Evolutionary conservation across 2,888 invertebrate species (phyloP).

Genomic region (Linyphia triangularis): DNA sequence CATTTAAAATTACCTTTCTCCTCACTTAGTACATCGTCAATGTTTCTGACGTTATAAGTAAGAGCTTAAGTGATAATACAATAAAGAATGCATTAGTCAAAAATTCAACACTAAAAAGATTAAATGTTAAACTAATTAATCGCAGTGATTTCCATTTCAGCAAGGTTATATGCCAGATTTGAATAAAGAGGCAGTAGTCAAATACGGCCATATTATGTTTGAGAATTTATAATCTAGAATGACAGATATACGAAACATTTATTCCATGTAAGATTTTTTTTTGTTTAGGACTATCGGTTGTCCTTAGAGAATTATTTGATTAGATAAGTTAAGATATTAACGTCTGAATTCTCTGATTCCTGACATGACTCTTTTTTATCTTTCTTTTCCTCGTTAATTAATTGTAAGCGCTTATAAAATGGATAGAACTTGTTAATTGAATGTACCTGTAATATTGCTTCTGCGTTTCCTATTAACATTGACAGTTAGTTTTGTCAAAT

Average conservation of each 20-base stretch:
- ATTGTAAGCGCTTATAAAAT: background rate
- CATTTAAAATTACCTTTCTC: slow-evolving; percentile 22
- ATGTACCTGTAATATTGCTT: slow-evolving; percentile 1
- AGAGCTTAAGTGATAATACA: slow-evolving; percentile 23
- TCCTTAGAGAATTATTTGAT: slow-evolving; percentile 38
- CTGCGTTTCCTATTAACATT: too few relatives aligned
- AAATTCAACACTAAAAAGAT: slow-evolving; percentile 14
- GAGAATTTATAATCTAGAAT: slow-evolving; percentile 29
- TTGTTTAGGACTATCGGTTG: background rate
- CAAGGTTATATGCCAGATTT: background rate
- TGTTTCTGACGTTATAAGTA: slow-evolving; percentile 14
- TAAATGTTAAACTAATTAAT: slow-evolving; percentile 35
- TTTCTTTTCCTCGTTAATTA: background rate
- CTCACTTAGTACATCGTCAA: background rate
- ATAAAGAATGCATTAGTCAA: slow-evolving; percentile 13
- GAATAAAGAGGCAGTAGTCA: background rate
- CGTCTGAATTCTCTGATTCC: slow-evolving; percentile 18
- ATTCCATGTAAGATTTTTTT: slow-evolving; percentile 4
- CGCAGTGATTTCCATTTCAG: slow-evolving; percentile 22
- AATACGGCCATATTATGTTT: background rate
- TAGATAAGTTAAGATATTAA: slow-evolving; percentile 41
- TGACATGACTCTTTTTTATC: slow-evolving; percentile 14
- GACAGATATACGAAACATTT: slow-evolving; percentile 24
- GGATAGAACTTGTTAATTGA: slow-evolving; percentile 9
- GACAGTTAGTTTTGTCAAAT: background rate